Evolutionary conservation across 2,888 invertebrate genomes (phyloP).

Genomic region (Euphydryas editha): DNA sequence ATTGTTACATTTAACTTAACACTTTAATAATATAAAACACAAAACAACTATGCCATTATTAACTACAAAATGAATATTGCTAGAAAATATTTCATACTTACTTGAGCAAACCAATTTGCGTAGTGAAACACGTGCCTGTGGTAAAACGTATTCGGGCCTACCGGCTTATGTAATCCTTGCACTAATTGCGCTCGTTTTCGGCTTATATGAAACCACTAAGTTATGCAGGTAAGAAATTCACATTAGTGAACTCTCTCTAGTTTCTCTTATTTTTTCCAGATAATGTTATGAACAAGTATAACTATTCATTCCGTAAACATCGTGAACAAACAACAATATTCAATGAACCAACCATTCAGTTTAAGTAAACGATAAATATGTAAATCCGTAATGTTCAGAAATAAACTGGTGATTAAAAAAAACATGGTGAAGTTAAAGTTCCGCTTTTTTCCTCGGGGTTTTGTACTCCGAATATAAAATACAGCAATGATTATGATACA

Average conservation of each 20-base stretch:
- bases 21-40: too few species aligned
- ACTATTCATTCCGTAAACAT: neutral
- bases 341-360: neutral
- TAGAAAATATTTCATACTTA: neutral
- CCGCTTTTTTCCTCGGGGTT: neutral
- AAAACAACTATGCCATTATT: too few species aligned
- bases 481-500: too few species aligned
- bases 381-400: neutral
- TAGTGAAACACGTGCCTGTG: neutral
- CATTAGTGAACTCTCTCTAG: too few species aligned
- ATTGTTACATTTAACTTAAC: too few species aligned
- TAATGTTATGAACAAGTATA: neutral
- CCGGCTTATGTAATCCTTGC: neutral
- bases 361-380: slow-evolving; percentile 3
- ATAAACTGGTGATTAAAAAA: neutral
- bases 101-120: neutral
- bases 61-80: neutral
- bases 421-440: neutral
- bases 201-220: neutral
- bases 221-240: neutral
- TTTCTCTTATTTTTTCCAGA: neutral
- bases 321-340: neutral
- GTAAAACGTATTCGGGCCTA: neutral
- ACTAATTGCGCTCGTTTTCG: slow-evolving; percentile 4
- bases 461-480: neutral